Evolutionary conservation across 2,113 vertebrate species (phyloP), one percentile per base, ranked within the genome.

Genomic region (Misgurnus anguillicaudatus): DNA sequence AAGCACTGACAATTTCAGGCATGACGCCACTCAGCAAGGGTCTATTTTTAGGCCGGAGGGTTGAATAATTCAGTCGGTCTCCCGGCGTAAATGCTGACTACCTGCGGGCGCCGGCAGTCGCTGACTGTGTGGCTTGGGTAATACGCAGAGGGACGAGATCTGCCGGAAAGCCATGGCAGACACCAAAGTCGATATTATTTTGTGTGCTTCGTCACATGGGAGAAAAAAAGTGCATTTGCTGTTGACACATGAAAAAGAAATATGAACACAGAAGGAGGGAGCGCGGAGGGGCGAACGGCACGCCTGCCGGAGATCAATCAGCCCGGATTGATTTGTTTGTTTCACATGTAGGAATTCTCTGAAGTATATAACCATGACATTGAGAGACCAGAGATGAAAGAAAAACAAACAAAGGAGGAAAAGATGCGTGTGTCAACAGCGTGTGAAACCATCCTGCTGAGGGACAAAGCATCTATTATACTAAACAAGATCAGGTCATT

Each of bases 401-500:
- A 53, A 76, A 63, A 81, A 78, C n/a, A 41, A 76, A 68, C 41
- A 36, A 73, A 60, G 58, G 61, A 57, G 66, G 53, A 67, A 19
- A 41, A 63, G 48, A 60, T 53, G 67, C 53, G 66, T 36, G 36
- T 39, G 47, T 41, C 31, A 16, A 39, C 45, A 64, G 72, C 31
- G 31, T 67, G 74, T 51, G 60, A 61, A 19, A 75, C 21, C 39
- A 69, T 51, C 63, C 61, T 77, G 38, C 16, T 41, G 5, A 45
- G 51, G 31, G 19, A 24, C 16, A 88, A 90, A 87, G 88, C 91
- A 90, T 91, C 88, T 89, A 93, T 91, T 93, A 91, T 90, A 92
- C 91, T 90, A 91, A 91, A 91, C 90, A 74, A 42, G n/a, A 14
- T 31, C 42, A 42, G 60, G 60, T 55, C n/a, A 55, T 42, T 71